Conservation (phyloP, 2,797 vertebrate genomes). For the Acipenser transmontanus region DNA sequence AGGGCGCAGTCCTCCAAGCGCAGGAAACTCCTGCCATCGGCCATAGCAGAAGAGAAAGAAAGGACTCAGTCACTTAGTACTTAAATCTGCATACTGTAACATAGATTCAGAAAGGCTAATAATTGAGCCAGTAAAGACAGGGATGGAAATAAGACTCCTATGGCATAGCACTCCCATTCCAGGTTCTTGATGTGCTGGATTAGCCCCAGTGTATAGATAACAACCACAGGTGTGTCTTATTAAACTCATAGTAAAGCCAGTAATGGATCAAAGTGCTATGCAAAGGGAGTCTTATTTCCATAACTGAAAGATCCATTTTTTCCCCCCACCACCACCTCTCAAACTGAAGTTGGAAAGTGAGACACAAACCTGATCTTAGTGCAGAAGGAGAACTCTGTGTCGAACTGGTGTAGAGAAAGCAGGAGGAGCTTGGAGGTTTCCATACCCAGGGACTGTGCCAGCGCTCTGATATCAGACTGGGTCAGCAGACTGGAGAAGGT, state of each 20-base stretch:
- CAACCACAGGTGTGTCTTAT: too few relatives aligned
- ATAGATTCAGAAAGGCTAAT: background rate
- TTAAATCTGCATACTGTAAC: background rate
- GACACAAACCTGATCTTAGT: conserved; percentile 49
- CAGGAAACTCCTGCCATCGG: conserved; percentile 45
- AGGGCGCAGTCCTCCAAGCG: conserved; percentile 25
- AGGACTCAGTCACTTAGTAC: background rate
- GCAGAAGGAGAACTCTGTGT: conserved; percentile 64
- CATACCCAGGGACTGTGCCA: conserved; percentile 41
- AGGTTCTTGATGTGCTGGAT: too few relatives aligned
- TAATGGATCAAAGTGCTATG: too few relatives aligned
- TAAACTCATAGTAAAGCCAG: too few relatives aligned
- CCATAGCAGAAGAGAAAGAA: background rate
- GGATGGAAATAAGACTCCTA: too few relatives aligned
- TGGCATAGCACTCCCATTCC: too few relatives aligned
- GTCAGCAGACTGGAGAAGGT: conserved; percentile 65
- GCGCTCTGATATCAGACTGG: conserved; percentile 43
- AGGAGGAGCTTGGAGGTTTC: conserved; percentile 40
- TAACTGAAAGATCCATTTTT: too few relatives aligned
- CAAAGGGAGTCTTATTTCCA: too few relatives aligned
- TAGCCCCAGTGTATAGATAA: too few relatives aligned
- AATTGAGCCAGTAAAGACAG: too few relatives aligned
- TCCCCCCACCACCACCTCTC: too few relatives aligned
- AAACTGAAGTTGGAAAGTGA: background rate
- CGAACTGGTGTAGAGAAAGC: conserved; percentile 66